Evolutionary conservation across 2,113 vertebrate species (phyloP).

Genomic region (Mesitornis unicolor): DNA sequence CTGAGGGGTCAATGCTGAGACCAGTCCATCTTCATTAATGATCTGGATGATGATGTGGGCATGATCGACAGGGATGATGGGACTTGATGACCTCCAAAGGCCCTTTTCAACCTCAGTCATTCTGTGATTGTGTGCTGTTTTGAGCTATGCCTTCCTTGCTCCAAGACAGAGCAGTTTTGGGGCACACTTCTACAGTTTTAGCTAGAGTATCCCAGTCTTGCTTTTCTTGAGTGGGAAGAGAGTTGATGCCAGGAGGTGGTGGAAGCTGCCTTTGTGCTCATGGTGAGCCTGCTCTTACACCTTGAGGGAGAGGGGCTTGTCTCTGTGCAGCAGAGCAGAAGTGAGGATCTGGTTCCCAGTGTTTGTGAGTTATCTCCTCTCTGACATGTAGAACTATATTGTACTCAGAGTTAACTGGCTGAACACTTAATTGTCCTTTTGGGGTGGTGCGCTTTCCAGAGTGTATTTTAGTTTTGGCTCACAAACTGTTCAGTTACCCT

Average conservation of each 20-base stretch:
- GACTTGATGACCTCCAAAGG: not conserved
- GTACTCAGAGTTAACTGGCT: not conserved
- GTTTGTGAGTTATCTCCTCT: not conserved
- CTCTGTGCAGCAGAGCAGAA: not conserved
- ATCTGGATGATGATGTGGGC: not conserved
- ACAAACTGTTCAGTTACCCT: not conserved
- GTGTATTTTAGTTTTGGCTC: not conserved
- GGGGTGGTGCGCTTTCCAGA: not conserved
- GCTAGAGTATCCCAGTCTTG: not conserved
- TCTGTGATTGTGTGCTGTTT: not conserved
- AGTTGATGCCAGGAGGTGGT: not conserved
- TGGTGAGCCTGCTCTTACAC: not conserved
- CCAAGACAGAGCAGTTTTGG: not conserved
- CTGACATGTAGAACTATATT: not conserved
- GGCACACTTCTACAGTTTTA: no score
- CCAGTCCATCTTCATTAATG: not conserved
- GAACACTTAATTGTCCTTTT: not conserved
- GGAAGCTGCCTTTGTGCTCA: not conserved
- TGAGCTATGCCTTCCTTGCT: not conserved
- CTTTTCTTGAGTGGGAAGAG: not conserved
- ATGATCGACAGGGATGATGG: no score
- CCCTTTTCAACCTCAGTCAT: no score
- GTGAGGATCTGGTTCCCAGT: not conserved
- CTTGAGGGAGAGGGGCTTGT: not conserved
- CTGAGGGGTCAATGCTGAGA: not conserved